phyloP scores from a whole-genome alignment of 30 jellyfish, hydroid and myxozoan species.

The Hydractinia symbiolongicarpus region DNA sequence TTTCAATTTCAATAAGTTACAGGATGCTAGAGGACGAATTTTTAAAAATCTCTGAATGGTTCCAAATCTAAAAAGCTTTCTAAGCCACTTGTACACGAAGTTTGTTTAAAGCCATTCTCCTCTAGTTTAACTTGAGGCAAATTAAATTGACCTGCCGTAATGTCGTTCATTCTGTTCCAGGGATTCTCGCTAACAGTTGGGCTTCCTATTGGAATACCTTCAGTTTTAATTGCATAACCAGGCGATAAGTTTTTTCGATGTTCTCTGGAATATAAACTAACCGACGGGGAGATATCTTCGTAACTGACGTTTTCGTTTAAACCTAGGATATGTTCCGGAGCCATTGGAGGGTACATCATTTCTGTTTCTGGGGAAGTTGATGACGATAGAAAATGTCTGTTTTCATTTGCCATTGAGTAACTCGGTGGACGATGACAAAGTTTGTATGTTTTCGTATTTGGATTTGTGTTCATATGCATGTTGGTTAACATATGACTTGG shows the following conservation, averaged over 20 bases:
- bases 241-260: background rate
- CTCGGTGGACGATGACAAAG: background rate
- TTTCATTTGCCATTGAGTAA: background rate
- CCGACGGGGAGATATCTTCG: background rate
- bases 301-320: background rate
- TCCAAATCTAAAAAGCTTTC: conserved; percentile 73
- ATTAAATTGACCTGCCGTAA: background rate
- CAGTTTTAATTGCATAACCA: background rate
- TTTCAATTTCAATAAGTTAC: no score
- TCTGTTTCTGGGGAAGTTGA: background rate
- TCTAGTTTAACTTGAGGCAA: background rate
- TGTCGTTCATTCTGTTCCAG: background rate
- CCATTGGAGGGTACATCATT: conserved; percentile 9
- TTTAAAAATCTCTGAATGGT: conserved; percentile 44
- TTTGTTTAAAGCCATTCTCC: background rate
- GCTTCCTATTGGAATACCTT: background rate
- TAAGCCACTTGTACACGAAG: conserved; percentile 19
- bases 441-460: background rate
- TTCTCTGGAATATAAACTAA: background rate
- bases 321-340: background rate
- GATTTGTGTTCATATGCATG: background rate
- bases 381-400: background rate
- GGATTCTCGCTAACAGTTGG: background rate
- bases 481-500: background rate
- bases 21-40: no score